Evolutionary conservation across 64 coral and sea anemone genomes (phyloP).

Genomic region (Montipora cactus): DNA sequence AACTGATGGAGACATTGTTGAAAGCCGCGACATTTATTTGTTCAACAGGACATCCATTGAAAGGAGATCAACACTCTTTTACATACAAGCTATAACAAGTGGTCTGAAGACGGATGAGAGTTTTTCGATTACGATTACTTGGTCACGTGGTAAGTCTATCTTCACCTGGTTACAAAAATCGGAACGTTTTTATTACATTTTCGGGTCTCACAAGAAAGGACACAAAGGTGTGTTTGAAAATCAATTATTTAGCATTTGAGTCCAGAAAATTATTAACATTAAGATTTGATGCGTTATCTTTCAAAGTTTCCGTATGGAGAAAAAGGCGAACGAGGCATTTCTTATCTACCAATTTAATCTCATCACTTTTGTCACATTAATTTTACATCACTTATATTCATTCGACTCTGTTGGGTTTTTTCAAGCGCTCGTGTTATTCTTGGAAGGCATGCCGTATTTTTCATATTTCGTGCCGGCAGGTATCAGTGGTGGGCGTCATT

Average conservation of each 20-base stretch:
- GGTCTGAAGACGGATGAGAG: not conserved
- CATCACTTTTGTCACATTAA: not conserved
- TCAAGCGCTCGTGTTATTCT: not conserved
- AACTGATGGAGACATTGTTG: not conserved
- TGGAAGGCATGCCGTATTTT: not conserved
- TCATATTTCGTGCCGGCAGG: not conserved
- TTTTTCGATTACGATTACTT: not conserved
- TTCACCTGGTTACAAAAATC: not conserved
- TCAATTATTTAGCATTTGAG: not conserved
- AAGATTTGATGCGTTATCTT: not conserved
- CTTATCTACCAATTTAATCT: not conserved
- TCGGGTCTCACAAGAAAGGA: no score
- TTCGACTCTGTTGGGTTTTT: not conserved
- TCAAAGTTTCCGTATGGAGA: not conserved
- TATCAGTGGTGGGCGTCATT: not conserved
- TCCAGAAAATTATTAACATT: not conserved
- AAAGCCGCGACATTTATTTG: not conserved
- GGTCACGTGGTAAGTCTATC: not conserved
- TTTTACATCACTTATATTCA: not conserved
- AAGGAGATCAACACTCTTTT: not conserved
- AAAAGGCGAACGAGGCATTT: not conserved
- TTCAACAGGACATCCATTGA: not conserved
- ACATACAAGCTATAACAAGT: not conserved
- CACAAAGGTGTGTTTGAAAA: no score
- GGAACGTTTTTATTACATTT: no score